Base-by-base conservation (phyloP, 2,797 vertebrate genomes). In the Sebastolobus altivelis region DNA sequence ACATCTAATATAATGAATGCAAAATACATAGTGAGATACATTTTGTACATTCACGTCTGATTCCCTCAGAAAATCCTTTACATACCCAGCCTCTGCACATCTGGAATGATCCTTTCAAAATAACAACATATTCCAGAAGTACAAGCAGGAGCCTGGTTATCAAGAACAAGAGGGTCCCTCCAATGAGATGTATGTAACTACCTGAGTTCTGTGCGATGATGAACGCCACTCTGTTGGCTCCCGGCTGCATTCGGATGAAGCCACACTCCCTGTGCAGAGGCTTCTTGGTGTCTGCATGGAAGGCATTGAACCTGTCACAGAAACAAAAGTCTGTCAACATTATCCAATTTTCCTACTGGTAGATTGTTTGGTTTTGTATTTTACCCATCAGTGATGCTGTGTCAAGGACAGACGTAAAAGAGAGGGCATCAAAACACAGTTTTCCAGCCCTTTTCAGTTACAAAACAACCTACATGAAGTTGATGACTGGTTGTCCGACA, bases 141-240 rank as follows among this genome's bases (percentile, higher is more conserved):
- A 68, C 16, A 38, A 49, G 25, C 10, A 12, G 10, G 1, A n/a
- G 16, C 22, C 29, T 55, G 43, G 5, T 31, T 4, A 49, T 31
- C n/a, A 40, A 29, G 70, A 61, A 52, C 16, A 38, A 0, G 2
- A 0, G 2, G 25, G 4, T 6, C 6, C 10, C 54, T 66, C n/a
- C 22, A 6, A 27, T 1, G 5, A 13, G 1, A 5, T 54, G 6
- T 67, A 31, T 6, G 35, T 33, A 35, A 18, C 11, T 61, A 99
- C 98, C 98, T 94, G 97, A 97, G 92, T 99, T 99, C 93, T 99
- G 98, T 80, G 98, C 98, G n/a, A 97, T 96, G 92, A 99, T 95
- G 84, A 99, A 99, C 54, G 98, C 97, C 94, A 99, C 97, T 90
- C 94, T 97, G 59, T 98, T 98, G 90, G 96, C 97, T 52, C 97